Conservation (phyloP, 2,797 vertebrate species). For the Galagoides demidoff region DNA sequence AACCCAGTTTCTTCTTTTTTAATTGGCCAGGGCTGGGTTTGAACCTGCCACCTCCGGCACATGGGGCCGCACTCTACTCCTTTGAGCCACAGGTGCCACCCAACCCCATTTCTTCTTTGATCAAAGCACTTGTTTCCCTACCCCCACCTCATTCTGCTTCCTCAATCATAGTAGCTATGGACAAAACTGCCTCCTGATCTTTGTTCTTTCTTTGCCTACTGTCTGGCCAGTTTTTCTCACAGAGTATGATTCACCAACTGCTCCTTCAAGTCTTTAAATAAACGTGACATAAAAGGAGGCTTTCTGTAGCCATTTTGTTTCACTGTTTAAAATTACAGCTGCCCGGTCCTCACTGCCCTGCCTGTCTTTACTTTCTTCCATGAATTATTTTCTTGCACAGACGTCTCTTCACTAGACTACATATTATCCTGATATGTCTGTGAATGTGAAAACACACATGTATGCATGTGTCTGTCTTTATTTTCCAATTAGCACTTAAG, state of each 20-base stretch:
- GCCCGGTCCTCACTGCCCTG: too few species aligned
- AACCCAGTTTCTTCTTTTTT: not conserved
- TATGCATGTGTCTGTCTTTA: not conserved
- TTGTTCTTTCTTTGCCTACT: not conserved
- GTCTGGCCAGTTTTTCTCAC: not conserved
- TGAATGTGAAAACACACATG: rapidly evolving
- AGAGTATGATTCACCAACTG: not conserved
- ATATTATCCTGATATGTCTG: not conserved
- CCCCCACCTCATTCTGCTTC: not conserved
- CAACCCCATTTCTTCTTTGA: not conserved
- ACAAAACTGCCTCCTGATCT: not conserved
- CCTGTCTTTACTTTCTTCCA: not conserved
- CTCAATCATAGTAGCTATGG: not conserved
- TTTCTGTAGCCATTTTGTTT: not conserved
- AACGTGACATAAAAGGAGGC: not conserved
- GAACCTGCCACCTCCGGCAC: too few species aligned
- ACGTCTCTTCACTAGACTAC: not conserved
- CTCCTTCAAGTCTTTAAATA: not conserved
- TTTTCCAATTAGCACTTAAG: not conserved
- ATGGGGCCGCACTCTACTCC: too few species aligned
- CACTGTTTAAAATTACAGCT: not conserved
- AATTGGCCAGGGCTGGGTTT: too few species aligned
- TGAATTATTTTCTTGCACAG: not conserved
- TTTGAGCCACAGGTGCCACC: too few species aligned
- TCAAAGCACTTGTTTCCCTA: not conserved